Evolutionary conservation across 2,888 invertebrate genomes (phyloP), one percentile per base, ranked within the genome.

Genomic region (Adelphocoris suturalis): DNA sequence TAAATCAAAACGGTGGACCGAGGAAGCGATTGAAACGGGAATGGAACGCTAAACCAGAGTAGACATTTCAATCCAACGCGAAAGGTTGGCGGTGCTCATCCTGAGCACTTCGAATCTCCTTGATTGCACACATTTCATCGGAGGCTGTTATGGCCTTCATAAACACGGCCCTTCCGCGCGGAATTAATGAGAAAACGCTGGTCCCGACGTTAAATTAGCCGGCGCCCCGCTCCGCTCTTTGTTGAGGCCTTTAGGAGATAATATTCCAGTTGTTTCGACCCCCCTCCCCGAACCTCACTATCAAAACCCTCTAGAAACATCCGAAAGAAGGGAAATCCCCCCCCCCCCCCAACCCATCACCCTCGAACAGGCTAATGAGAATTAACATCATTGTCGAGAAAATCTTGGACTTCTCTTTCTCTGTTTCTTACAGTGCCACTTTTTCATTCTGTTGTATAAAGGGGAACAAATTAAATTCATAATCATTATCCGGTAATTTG

Each of bases 111-210:
- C 52, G 16, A 52, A 52, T 52, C 52, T 52, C 13, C 14, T 16
- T 52, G 52, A 52, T 52, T 52, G 52, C 52, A 14, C 52, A 52
- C 52, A 52, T 52, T 52, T 52, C 52, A 13, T 52, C 2, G 52
- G 16, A 52, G 52, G 52, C 11, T 52, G 52, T 52, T 52, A 52
- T 52, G 52, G 52, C 52, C 52, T 52, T 52, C 52, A 52, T 52
- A 52, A 52, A 52, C 52, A 52, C 16, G 16, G 52, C 52, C 52
- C 16, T 52, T 52, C 16, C 52, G 52, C 13, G 52, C 16, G 16
- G 52, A 52, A 52, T 52, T 52, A 52, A 52, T 52, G 52, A 52
- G 52, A 52, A 52, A 52, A 52, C 52, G 52, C 52, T 52, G 52
- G 52, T 52, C 52, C 16, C 52, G 52, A 52, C 13, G 52, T 52